Conservation (phyloP, 2,888 invertebrate genomes). For the Arge pagana region DNA sequence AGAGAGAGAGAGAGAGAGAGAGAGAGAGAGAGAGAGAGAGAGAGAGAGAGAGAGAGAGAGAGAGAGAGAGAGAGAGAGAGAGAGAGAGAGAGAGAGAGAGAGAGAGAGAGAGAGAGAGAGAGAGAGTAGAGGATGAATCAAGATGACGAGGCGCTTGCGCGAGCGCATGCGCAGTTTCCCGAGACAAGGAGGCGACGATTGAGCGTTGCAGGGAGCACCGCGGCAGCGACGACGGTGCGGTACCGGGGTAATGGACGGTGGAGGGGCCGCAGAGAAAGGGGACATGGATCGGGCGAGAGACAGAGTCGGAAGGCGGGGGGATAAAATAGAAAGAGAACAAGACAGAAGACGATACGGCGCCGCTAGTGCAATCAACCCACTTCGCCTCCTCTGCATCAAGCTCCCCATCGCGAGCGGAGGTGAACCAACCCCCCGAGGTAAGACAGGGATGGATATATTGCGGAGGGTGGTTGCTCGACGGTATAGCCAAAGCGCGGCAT, state of each 20-base stretch:
- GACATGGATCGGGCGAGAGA: slow-evolving; percentile 14
- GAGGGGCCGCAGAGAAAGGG: slow-evolving; percentile 16
- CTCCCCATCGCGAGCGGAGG: slow-evolving; percentile 40
- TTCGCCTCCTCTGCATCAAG: slow-evolving; percentile 23
- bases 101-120: slow-evolving; percentile 31
- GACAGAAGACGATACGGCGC: slow-evolving; percentile 42
- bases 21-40: slow-evolving; percentile 20
- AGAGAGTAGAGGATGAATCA: slow-evolving; percentile 28
- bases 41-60: slow-evolving; percentile 30
- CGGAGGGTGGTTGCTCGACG: slow-evolving; percentile 31
- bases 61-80: slow-evolving; percentile 26
- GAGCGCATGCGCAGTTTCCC: neutral
- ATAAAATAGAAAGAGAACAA: slow-evolving; percentile 31
- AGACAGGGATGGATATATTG: slow-evolving; percentile 44
- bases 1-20: no score
- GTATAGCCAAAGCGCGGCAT: slow-evolving; percentile 18
- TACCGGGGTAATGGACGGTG: neutral
- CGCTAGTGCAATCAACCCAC: slow-evolving; percentile 57
- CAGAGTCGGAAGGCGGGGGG: slow-evolving; percentile 5
- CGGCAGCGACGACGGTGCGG: slow-evolving; percentile 1
- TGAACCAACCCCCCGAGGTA: slow-evolving; percentile 53
- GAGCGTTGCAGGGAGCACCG: neutral
- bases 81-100: slow-evolving; percentile 23
- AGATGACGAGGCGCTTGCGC: neutral
- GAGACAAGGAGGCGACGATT: neutral